A percentile compares a stretch with the other conserved stretches of the same genome.
Evolutionary conservation across 2,113 vertebrate species (phyloP).

Genomic region (Electrona antarctica): DNA sequence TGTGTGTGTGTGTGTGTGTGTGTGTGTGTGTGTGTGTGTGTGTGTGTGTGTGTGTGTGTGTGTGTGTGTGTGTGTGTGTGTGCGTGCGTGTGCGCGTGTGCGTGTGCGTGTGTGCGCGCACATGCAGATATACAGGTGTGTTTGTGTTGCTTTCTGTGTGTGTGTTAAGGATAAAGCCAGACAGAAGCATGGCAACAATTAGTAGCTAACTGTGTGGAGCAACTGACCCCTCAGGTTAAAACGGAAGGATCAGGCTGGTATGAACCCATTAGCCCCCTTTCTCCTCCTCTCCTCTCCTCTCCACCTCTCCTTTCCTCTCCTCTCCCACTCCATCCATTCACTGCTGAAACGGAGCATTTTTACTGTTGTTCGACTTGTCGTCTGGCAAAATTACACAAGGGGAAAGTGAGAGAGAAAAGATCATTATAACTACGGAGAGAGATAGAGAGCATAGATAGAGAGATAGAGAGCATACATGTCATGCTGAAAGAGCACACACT

Average conservation of each 20-base stretch:
- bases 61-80: constrained; percentile 10
- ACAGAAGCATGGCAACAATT: constrained; percentile 45
- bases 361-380: background rate
- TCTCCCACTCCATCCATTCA: constrained; percentile 1
- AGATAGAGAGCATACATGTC: background rate
- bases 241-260: constrained; percentile 39
- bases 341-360: no score
- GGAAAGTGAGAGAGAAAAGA: background rate
- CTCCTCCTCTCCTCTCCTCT: background rate
- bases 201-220: constrained; percentile 23
- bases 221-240: constrained; percentile 41
- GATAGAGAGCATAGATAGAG: background rate
- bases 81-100: background rate
- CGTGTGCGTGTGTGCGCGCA: background rate
- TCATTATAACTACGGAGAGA: background rate
- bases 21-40: constrained; percentile 12
- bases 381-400: background rate
- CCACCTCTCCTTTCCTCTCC: background rate
- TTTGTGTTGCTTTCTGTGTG: background rate
- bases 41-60: constrained; percentile 10
- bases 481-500: background rate
- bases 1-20: constrained; percentile 1
- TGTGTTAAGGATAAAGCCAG: background rate
- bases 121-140: no score
- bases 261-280: constrained; percentile 33